Conservation (phyloP, 2,113 vertebrate species). For the Anas platyrhynchos region DNA sequence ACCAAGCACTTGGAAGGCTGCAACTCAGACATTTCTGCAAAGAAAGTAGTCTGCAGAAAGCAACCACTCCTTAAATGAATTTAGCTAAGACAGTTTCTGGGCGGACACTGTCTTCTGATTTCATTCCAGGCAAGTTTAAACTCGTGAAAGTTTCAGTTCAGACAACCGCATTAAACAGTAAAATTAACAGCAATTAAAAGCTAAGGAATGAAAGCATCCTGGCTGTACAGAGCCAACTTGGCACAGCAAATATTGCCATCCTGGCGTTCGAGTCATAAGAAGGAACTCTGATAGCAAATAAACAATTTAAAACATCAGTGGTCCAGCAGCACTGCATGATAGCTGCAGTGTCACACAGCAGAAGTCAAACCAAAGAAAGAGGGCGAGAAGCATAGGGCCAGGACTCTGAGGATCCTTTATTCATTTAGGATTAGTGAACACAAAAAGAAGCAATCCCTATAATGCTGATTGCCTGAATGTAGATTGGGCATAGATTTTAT, state of each 20-base stretch:
- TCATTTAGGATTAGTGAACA: background rate
- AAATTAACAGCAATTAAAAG: background rate
- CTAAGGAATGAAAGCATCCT: background rate
- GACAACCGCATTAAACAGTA: background rate
- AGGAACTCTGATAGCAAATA: background rate
- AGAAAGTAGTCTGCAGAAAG: background rate
- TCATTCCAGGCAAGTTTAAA: slow-evolving; percentile 21
- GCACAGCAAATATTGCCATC: background rate
- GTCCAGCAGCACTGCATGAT: background rate
- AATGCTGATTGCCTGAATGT: background rate
- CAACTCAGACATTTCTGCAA: background rate
- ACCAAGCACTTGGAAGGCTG: background rate
- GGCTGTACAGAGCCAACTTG: background rate
- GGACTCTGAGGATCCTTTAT: background rate
- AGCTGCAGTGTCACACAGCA: background rate
- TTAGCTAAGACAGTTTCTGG: background rate
- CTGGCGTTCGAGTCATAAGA: background rate
- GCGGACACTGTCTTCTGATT: background rate
- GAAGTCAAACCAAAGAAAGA: background rate
- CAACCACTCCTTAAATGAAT: background rate
- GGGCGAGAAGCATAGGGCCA: background rate
- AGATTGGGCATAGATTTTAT: slow-evolving; percentile 12
- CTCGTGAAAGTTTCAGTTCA: background rate
- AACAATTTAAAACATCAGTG: background rate
- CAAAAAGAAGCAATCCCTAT: background rate